Conservation (phyloP, 2,797 vertebrate genomes). For the Amniataba percoides region DNA sequence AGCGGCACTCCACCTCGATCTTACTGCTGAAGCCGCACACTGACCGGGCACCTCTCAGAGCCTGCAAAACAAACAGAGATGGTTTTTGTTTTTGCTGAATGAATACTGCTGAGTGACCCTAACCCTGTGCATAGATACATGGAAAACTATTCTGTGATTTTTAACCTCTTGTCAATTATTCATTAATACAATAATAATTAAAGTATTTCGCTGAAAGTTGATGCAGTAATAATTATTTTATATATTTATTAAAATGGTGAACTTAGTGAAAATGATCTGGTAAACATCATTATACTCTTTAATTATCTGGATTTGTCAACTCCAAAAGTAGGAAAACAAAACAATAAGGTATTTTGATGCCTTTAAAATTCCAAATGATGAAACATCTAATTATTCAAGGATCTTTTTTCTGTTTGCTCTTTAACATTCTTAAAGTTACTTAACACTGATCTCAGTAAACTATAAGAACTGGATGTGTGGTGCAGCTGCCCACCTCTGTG, state of each 20-base stretch:
- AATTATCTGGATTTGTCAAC: not conserved
- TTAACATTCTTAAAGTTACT: not conserved
- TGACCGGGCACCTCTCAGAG: conserved; percentile 72
- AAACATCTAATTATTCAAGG: no score
- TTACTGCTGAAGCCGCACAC: conserved; percentile 86
- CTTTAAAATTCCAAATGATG: no score
- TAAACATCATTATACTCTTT: no score
- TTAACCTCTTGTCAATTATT: not conserved
- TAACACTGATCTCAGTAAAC: not conserved
- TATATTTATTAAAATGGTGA: no score
- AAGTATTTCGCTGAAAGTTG: not conserved
- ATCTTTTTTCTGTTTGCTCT: not conserved
- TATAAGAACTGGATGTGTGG: not conserved
- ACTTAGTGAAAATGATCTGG: no score
- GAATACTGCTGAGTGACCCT: no score
- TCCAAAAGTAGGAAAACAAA: not conserved
- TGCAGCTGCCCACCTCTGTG: conserved; percentile 77
- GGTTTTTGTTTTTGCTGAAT: not conserved
- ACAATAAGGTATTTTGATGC: no score
- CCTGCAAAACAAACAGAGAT: conserved; percentile 68
- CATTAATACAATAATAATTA: no score
- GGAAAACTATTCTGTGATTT: no score
- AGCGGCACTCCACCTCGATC: conserved; percentile 89
- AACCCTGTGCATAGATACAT: no score
- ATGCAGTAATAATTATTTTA: not conserved